Percentiles rank a stretch among this genome's conserved stretches.
Conservation (phyloP, 1,140 invertebrate genomes). For the Kradibia gibbosae region DNA sequence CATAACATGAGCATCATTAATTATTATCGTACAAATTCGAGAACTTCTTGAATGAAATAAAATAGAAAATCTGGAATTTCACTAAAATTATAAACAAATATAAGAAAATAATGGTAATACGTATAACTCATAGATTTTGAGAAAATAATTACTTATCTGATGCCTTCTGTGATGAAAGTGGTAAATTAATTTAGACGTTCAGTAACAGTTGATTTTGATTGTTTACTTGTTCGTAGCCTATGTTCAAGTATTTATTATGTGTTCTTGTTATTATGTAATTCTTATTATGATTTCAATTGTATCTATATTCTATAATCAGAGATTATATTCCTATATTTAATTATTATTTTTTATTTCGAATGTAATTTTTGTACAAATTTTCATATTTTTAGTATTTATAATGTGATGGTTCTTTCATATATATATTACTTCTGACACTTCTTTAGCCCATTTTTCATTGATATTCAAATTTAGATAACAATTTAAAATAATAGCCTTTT, state of each 20-base stretch:
- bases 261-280: background rate
- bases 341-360: too few species aligned
- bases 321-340: too few species aligned
- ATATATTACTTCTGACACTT: background rate
- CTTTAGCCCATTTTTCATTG: background rate
- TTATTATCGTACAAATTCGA: too few species aligned
- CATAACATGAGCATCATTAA: too few species aligned
- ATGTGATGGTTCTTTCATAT: too few species aligned
- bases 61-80: too few species aligned
- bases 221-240: background rate
- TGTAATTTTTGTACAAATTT: too few species aligned
- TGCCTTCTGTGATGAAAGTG: background rate
- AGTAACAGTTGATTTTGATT: background rate
- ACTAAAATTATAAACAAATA: too few species aligned
- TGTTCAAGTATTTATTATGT: background rate
- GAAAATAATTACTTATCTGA: slow-evolving; percentile 1
- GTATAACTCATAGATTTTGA: background rate
- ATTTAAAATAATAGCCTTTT: background rate
- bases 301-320: background rate
- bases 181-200: slow-evolving; percentile 37
- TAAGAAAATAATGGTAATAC: background rate
- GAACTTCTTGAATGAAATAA: too few species aligned
- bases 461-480: slow-evolving; percentile 15
- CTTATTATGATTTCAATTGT: background rate
- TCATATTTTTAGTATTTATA: too few species aligned